A percentile compares a stretch with the other conserved stretches of the same genome.
These are phyloP conservation scores for Megalops cyprinoides DNA, from an alignment of 2,797 vertebrate species.

Conservation along the genomic window DNA sequence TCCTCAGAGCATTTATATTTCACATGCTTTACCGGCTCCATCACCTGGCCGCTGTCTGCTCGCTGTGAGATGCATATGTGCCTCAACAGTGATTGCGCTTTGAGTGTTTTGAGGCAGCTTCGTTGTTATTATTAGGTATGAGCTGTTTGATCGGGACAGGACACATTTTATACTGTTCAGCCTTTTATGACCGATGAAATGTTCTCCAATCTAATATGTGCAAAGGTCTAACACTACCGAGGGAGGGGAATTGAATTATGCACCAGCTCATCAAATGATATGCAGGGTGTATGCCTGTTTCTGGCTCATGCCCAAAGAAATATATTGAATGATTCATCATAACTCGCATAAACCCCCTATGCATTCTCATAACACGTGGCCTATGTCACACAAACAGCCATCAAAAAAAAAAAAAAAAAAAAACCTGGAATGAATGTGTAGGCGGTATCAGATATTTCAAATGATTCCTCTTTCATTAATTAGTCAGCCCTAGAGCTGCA, in stretches of 20 bases:
- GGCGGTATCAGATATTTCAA: too few species aligned
- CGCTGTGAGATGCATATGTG: neutral
- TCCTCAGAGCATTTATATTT: neutral
- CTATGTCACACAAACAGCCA: neutral
- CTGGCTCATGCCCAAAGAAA: constrained; percentile 12
- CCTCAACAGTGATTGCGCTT: neutral
- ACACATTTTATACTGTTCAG: neutral
- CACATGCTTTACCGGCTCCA: neutral
- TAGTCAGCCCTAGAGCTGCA: neutral
- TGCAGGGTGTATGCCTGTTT: neutral
- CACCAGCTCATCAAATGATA: constrained; percentile 3
- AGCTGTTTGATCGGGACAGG: neutral
- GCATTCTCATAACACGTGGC: constrained; percentile 14
- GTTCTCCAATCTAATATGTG: constrained; percentile 9
- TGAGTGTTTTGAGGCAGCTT: neutral
- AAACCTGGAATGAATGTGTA: too few species aligned
- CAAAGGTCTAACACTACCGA: constrained; percentile 9
- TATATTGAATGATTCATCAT: constrained; percentile 12
- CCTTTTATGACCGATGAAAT: neutral
- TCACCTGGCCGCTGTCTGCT: neutral
- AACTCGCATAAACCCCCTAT: constrained; percentile 7
- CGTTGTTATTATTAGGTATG: neutral
- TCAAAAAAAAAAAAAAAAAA: too few species aligned
- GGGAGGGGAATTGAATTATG: constrained; percentile 22
- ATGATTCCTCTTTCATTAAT: constrained; percentile 14